Conservation (phyloP, 2,797 vertebrate genomes). For the Bovichtus diacanthus region DNA sequence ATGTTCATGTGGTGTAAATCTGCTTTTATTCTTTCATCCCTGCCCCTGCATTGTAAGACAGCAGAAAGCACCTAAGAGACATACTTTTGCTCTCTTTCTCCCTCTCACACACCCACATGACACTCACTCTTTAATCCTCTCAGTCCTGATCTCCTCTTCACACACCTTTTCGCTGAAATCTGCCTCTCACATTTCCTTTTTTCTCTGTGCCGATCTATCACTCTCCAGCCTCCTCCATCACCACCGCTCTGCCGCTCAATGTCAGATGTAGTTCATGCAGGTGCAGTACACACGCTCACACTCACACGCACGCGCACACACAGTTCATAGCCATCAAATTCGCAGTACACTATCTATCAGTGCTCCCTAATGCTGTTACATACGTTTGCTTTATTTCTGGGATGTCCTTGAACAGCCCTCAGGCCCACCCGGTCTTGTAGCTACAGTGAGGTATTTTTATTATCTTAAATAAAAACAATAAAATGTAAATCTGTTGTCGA, state of each 20-base stretch:
- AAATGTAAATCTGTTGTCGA: background rate
- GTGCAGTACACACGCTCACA: background rate
- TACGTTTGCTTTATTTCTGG: background rate
- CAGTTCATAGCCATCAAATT: background rate
- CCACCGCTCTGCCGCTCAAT: background rate
- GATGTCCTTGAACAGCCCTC: background rate
- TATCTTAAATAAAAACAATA: background rate
- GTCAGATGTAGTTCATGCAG: constrained; percentile 41
- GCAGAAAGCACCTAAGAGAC: constrained; percentile 28
- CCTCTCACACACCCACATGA: constrained; percentile 17
- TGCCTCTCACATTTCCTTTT: constrained; percentile 29
- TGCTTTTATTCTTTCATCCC: constrained; percentile 35
- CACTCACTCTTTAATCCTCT: constrained; percentile 48
- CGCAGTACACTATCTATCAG: background rate
- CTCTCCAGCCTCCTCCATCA: constrained; percentile 25
- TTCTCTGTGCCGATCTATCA: constrained; percentile 30
- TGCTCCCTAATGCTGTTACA: background rate
- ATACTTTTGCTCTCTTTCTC: constrained; percentile 13
- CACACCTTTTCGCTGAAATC: constrained; percentile 51
- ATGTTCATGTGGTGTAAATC: constrained; percentile 35
- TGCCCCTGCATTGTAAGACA: constrained; percentile 31
- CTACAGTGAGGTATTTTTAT: background rate
- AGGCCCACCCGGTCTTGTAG: background rate
- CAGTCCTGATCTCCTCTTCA: constrained; percentile 54
- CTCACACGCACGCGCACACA: background rate